Percentiles rank a stretch among this genome's conserved stretches.
Evolutionary conservation across 2,797 vertebrate species (phyloP).

Genomic region (Ara ararauna): DNA sequence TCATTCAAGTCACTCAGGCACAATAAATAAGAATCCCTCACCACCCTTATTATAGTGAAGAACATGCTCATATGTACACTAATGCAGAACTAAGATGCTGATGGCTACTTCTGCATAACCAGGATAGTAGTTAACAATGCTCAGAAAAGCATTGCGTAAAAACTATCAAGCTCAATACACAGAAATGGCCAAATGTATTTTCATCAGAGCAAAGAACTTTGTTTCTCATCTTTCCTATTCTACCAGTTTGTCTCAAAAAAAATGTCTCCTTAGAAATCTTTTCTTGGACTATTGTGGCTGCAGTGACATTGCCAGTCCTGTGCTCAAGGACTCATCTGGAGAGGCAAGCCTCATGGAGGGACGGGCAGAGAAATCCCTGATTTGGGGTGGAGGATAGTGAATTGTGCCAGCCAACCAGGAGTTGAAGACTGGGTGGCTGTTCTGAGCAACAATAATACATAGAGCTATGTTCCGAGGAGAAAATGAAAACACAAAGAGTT

Average conservation of each 20-base stretch:
- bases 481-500: neutral
- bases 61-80: neutral
- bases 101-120: slow-evolving; percentile 27
- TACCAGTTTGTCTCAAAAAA: neutral
- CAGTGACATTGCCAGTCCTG: neutral
- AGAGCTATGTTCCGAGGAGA: neutral
- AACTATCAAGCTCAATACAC: neutral
- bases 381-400: neutral
- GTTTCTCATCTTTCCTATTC: neutral
- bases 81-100: slow-evolving; percentile 4
- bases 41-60: neutral
- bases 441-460: neutral
- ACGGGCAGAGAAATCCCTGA: neutral
- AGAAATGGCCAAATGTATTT: neutral
- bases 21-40: slow-evolving; percentile 39
- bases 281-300: neutral
- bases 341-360: neutral
- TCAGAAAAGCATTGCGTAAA: neutral
- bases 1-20: slow-evolving; percentile 44
- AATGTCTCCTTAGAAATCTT: neutral
- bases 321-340: neutral
- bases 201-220: neutral
- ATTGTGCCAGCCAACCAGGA: neutral
- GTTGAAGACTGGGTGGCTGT: neutral
- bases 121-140: neutral